Evolutionary conservation across 2,113 vertebrate genomes (phyloP), one percentile per base, ranked within the genome.

Genomic region (Stegastes partitus): DNA sequence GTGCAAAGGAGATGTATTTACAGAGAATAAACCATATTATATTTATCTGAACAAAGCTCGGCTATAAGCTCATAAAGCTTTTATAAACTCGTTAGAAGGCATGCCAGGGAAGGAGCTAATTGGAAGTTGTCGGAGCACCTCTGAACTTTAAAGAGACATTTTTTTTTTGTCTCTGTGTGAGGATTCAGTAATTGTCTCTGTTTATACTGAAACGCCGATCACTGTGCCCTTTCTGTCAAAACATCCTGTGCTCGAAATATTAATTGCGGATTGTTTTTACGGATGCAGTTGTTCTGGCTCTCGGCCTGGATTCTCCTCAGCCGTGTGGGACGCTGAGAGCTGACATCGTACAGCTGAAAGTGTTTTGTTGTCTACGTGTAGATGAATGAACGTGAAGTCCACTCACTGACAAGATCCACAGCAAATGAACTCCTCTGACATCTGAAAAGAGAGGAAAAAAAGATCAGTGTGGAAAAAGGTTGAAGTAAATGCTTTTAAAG

Each of bases 181-280:
- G 50, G 42, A 28, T 16, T 69, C 68, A 55, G 18, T 85, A 37
- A 79, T 68, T 77, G 64, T 68, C 50, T 61, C 16, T 25, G 59
- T 28, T 47, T 68, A 23, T 45, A 49, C 59, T 47, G 59, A 70
- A 31, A 55, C 28, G 16, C 63, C 28, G 45, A 67, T 72, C 58
- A 68, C n/a, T n/a, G 63, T 77, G 80, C 56, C 77, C 63, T 84
- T 79, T 78, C 49, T 68, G 37, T 79, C 56, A 56, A 47, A 74
- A 65, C 4, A 4, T 45, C 25, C 25, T 49, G 39, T 57, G 28
- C 26, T 79, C 58, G 28, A 47, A 54, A 65, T 68, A 65, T 65
- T 56, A 12, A 22, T 26, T 44, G 73, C 31, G 58, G 63, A 22
- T 69, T 65, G 44, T 80, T 84, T 65, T n/a, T 28, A 44, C 44